Conservation (phyloP, 2,888 invertebrate genomes). For the Plusia festucae region DNA sequence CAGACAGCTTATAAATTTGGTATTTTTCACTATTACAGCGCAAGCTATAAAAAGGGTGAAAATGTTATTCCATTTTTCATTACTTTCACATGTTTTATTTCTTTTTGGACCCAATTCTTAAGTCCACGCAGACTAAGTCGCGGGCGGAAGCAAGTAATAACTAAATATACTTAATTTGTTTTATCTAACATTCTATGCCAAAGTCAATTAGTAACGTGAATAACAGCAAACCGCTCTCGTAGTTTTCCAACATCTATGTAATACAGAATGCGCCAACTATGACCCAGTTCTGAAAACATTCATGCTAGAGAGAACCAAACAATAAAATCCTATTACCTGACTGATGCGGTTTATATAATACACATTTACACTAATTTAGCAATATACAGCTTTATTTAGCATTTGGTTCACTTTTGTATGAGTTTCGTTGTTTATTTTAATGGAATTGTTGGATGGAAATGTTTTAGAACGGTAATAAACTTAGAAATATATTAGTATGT, state of each 20-base stretch:
- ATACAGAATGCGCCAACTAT: slow-evolving; percentile 48
- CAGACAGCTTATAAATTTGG: no score
- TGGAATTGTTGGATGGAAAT: neutral
- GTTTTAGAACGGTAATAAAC: no score
- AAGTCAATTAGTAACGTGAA: slow-evolving; percentile 68
- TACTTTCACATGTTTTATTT: no score
- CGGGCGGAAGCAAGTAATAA: no score
- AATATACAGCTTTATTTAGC: slow-evolving; percentile 19
- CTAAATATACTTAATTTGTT: slow-evolving; percentile 51
- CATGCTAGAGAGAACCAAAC: slow-evolving; percentile 61
- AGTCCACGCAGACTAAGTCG: no score
- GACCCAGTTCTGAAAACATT: slow-evolving; percentile 49
- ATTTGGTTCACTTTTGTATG: slow-evolving; percentile 2
- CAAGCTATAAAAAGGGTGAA: no score
- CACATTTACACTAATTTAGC: slow-evolving; percentile 25
- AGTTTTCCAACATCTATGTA: slow-evolving; percentile 21
- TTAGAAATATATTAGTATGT: no score
- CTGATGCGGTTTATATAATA: slow-evolving; percentile 69
- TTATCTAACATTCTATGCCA: slow-evolving; percentile 57
- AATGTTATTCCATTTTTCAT: no score
- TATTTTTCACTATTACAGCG: no score
- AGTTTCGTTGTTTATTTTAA: neutral
- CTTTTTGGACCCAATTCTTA: no score
- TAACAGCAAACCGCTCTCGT: slow-evolving; percentile 49
- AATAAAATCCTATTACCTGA: slow-evolving; percentile 72